These are phyloP conservation scores for Andrena bicolor DNA, from an alignment of 2,888 invertebrate genomes.

Conservation along the genomic window DNA sequence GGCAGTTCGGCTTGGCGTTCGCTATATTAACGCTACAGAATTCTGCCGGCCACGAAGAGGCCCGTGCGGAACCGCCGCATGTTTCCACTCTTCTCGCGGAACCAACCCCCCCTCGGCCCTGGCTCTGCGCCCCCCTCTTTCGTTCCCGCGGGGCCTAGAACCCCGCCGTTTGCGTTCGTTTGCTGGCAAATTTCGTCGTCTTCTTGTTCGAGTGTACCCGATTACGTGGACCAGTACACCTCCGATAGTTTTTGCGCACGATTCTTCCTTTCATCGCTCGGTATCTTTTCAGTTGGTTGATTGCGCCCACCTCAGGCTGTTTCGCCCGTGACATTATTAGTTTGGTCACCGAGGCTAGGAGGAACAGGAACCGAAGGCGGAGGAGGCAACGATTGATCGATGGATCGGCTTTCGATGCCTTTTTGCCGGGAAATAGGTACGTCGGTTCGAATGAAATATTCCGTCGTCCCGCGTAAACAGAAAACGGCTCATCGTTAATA, in stretches of 20 bases:
- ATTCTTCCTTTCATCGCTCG: constrained; percentile 43
- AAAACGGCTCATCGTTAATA: no score
- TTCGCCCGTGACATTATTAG: constrained; percentile 18
- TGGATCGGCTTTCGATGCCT: background rate
- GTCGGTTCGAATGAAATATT: no score
- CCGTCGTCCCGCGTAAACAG: no score
- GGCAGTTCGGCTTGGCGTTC: constrained; percentile 83
- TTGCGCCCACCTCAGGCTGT: constrained; percentile 7
- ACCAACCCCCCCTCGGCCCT: background rate
- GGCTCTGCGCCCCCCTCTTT: background rate
- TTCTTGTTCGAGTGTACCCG: constrained; percentile 47
- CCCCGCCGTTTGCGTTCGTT: constrained; percentile 25
- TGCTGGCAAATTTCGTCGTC: constrained; percentile 50
- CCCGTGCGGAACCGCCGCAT: constrained; percentile 48
- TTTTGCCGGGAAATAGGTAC: background rate
- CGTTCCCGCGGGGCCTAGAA: background rate
- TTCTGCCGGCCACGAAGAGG: constrained; percentile 71
- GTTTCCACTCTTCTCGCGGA: constrained; percentile 54
- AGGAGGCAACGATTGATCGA: background rate
- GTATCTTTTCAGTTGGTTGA: constrained; percentile 46
- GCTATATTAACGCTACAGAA: constrained; percentile 84
- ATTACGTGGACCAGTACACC: constrained; percentile 58
- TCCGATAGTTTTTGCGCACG: constrained; percentile 56
- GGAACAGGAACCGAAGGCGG: background rate
- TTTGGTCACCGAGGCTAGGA: background rate